Evolutionary conservation across 2,113 vertebrate genomes (phyloP).

Genomic region (Pitta sordida): DNA sequence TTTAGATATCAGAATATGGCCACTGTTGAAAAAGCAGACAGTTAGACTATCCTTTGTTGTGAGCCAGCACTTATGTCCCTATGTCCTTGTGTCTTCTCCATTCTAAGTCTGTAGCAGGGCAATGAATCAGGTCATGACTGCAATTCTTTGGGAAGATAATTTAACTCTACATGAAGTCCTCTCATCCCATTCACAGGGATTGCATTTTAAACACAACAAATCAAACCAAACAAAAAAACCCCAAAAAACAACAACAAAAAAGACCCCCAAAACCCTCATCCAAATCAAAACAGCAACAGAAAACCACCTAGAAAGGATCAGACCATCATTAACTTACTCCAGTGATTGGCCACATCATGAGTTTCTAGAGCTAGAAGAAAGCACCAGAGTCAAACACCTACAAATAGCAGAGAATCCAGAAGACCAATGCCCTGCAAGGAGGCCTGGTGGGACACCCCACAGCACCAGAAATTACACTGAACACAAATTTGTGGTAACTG

Average conservation of each 20-base stretch:
- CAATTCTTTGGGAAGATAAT: neutral
- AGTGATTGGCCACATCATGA: rapidly evolving
- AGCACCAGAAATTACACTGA: neutral
- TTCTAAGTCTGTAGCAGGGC: neutral
- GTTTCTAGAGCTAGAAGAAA: neutral
- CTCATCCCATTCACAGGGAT: neutral
- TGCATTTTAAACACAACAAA: neutral
- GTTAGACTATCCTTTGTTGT: neutral
- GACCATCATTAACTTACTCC: neutral
- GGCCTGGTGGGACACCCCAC: neutral
- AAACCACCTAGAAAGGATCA: neutral
- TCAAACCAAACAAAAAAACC: neutral
- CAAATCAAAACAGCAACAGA: too few relatives aligned
- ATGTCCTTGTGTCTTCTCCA: neutral
- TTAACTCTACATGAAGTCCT: rapidly evolving
- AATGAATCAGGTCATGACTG: neutral
- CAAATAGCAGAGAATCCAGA: rapidly evolving
- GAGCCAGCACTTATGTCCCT: neutral
- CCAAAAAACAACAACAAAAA: neutral
- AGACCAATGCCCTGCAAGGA: neutral
- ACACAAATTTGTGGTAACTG: neutral
- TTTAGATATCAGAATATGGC: neutral
- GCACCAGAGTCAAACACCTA: neutral
- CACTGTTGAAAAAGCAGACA: neutral
- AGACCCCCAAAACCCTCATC: too few relatives aligned